A percentile compares a stretch with the other conserved stretches of the same genome.
Evolutionary conservation across 2,113 vertebrate species (phyloP).

Genomic region (Nannobrachium achirus): DNA sequence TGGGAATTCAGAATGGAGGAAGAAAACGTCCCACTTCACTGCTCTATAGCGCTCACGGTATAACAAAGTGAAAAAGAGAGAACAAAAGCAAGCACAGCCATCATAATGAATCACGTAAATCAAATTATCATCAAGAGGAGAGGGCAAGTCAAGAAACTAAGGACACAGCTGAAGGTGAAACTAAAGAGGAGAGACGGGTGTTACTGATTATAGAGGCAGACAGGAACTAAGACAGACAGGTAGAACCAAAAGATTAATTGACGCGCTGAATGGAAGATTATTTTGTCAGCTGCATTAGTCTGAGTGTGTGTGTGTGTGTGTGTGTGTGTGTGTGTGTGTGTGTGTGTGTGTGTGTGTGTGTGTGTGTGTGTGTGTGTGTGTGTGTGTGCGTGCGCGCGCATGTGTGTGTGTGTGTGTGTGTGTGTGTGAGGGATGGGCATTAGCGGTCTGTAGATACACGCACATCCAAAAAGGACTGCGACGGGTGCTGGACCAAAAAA

Average conservation of each 20-base stretch:
- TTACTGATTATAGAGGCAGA: slow-evolving; percentile 32
- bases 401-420: too few relatives aligned
- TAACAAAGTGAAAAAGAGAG: slow-evolving; percentile 2
- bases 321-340: slow-evolving; percentile 1
- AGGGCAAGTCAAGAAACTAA: too few relatives aligned
- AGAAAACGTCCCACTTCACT: too few relatives aligned
- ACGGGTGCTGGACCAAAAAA: too few relatives aligned
- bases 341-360: neutral
- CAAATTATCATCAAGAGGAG: neutral
- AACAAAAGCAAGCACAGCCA: neutral
- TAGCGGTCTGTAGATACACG: too few relatives aligned
- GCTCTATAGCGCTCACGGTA: too few relatives aligned
- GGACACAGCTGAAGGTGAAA: slow-evolving; percentile 39
- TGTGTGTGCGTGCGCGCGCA: slow-evolving; percentile 7
- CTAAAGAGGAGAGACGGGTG: slow-evolving; percentile 49
- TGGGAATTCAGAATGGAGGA: too few relatives aligned
- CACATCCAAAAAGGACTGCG: too few relatives aligned
- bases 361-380: slow-evolving; percentile 3
- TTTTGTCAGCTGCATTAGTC: slow-evolving; percentile 21
- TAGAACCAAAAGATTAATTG: slow-evolving; percentile 26
- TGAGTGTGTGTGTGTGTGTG: neutral
- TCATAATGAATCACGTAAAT: neutral
- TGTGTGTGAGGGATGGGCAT: too few relatives aligned
- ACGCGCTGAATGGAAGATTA: neutral
- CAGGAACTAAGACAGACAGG: slow-evolving; percentile 41